phyloP scores from a whole-genome alignment of 2,888 invertebrate genomes.

The Epistrophe eligans region DNA sequence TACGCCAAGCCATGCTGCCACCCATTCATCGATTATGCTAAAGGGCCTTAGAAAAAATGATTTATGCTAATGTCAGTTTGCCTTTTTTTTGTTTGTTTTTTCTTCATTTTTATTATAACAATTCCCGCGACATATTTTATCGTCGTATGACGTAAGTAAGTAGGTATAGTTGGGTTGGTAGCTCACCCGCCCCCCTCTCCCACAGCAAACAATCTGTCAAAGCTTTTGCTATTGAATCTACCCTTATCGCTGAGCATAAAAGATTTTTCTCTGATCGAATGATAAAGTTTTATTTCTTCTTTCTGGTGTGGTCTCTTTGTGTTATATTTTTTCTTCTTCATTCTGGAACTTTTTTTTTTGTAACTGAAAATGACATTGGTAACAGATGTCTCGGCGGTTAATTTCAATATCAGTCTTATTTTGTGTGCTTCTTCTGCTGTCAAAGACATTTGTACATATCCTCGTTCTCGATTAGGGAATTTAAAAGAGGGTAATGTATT shows the following conservation, averaged over 20 bases:
- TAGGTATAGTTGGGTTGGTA: not conserved
- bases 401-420: conserved; percentile 37
- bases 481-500: conserved; percentile 6
- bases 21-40: conserved; percentile 66
- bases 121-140: conserved; percentile 9
- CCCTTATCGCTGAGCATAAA: conserved; percentile 43
- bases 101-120: conserved; percentile 18
- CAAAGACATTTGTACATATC: not conserved
- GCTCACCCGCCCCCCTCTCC: not conserved
- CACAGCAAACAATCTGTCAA: conserved; percentile 28
- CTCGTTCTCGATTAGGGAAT: not conserved
- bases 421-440: conserved; percentile 5
- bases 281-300: conserved; percentile 23
- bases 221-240: conserved; percentile 42
- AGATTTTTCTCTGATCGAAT: conserved; percentile 49
- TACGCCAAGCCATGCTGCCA: conserved; percentile 42
- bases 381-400: conserved; percentile 71
- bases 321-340: not conserved
- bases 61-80: conserved; percentile 64
- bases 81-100: conserved; percentile 15
- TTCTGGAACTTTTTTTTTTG: conserved; percentile 38
- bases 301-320: not conserved
- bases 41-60: conserved; percentile 60
- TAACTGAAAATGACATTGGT: conserved; percentile 63
- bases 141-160: not conserved